Evolutionary conservation across 2,797 vertebrate species (phyloP), one percentile per base, ranked within the genome.

Genomic region (Ctenochaetus hawaiiensis): DNA sequence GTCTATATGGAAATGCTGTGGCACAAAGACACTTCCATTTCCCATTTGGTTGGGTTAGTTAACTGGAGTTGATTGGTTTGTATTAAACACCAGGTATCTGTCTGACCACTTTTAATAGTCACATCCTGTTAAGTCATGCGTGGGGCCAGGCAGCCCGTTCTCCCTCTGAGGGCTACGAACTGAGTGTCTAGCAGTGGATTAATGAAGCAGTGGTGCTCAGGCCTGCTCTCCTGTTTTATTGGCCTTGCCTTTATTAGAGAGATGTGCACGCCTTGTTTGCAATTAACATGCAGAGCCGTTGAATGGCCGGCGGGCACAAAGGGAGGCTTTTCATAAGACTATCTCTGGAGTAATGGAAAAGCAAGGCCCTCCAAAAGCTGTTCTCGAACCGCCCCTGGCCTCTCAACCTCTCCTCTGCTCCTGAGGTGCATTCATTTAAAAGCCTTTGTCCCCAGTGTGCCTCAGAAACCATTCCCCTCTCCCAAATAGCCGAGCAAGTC

Each of bases 331-430:
- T 93, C 92, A 94, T 85, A 76, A 88, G 88, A 73, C 90, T 92
- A 93, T 94, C 93, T 92, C 93, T 92, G 81, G 91, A 92, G 93
- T 91, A 92, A 92, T 94, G 90, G 93, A 90, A 93, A 93, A 94
- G 90, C 91, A 90, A 91, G 91, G 88, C 89, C 92, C 91, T 93
- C 89, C 90, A 94, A 91, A 92, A 92, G 89, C 91, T 81, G 86
- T 87, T 91, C 88, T 92, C 80, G 67, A 85, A 86, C 87, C 84
- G 90, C 91, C 88, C 86, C 89, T 91, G 89, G 87, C 92, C 91
- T 93, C 90, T 92, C 91, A 90, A 90, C 92, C 91, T 92, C 89
- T 91, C 88, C 89, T 88, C 88, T 92, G 91, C 92, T 93, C 91
- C 92, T 90, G 92, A 93, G 91, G 91, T 92, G 90, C 88, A 90